Base-by-base conservation (phyloP, 2,888 invertebrate genomes). In the Chaetogeoica ovagalla region DNA sequence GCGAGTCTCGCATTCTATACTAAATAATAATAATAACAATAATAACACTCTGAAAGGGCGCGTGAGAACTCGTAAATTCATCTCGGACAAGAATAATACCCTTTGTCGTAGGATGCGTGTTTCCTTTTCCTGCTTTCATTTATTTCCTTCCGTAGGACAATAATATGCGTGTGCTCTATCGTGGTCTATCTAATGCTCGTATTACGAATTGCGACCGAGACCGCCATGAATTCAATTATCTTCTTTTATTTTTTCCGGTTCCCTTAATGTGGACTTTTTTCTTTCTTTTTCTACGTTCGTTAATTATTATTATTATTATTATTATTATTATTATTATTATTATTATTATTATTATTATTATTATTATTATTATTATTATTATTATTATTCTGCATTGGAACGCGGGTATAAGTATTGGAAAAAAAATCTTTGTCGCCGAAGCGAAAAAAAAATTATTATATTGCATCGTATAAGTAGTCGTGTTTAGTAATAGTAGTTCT, bases 41-140 rank as follows among this genome's bases (percentile, higher is more conserved):
- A 30, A 30, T 30, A 30, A 75, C 66, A 43, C 57, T 21, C n/a
- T 23, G 62, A 37, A 70, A 70, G 70, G 71, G 57, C 63, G 71
- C 63, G 79, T 71, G 71, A 71, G 79, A 79, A 79, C 63, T 71
- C 17, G 30, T 43, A 70, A 79, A 79, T 71, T 70, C n/a, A 43
- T 79, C 57, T 79, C 55, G 71, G 79, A 79, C 70, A 43, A 71
- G 63, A 71, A 71, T 55, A 71, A 71, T 55, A 62, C 57, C 30
- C 30, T 63, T 70, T 71, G 70, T 79, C 63, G 30, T 63, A 79
- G 79, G 79, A 79, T 79, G 79, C 79, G 79, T 79, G 79, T 70
- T 79, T 70, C 79, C 79, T 57, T 79, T 75, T 76, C 66, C 74
- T 57, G 65, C 66, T 77, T 79, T 71, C 63, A 65, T 79, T 71